Conservation (phyloP, 2,888 invertebrate species). For the Stenodema calcarata region DNA sequence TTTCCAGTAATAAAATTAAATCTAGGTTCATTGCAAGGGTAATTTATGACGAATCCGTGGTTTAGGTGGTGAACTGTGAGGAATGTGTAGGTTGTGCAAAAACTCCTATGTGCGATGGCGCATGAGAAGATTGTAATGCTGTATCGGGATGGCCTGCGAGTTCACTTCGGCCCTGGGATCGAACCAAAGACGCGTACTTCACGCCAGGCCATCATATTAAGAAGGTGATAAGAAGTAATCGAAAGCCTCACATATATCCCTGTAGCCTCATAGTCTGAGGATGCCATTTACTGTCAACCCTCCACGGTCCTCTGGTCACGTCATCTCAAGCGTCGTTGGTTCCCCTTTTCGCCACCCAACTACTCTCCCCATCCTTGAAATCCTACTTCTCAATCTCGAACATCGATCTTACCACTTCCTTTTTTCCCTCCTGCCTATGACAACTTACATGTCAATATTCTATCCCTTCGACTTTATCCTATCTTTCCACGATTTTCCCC, state of each 20-base stretch:
- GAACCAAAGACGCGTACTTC: too few relatives aligned
- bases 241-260: neutral
- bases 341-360: neutral
- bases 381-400: conserved; percentile 40
- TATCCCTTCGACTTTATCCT: conserved; percentile 34
- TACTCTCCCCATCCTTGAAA: neutral
- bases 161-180: too few relatives aligned
- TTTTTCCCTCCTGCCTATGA: conserved; percentile 46
- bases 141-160: too few relatives aligned
- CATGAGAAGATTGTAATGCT: too few relatives aligned
- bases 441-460: conserved; percentile 31
- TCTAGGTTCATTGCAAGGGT: too few relatives aligned
- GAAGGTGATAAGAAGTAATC: conserved; percentile 15
- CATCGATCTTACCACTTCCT: conserved; percentile 41
- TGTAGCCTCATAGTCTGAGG: neutral
- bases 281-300: neutral
- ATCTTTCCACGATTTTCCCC: conserved; percentile 24
- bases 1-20: too few relatives aligned
- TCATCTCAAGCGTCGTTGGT: conserved; percentile 22
- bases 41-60: too few relatives aligned
- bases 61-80: too few relatives aligned
- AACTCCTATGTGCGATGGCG: too few relatives aligned
- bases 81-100: too few relatives aligned
- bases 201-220: neutral
- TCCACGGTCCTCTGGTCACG: conserved; percentile 21